Evolutionary conservation across 2,113 vertebrate genomes (phyloP), one percentile per base, ranked within the genome.

Genomic region (Holacanthus passer): DNA sequence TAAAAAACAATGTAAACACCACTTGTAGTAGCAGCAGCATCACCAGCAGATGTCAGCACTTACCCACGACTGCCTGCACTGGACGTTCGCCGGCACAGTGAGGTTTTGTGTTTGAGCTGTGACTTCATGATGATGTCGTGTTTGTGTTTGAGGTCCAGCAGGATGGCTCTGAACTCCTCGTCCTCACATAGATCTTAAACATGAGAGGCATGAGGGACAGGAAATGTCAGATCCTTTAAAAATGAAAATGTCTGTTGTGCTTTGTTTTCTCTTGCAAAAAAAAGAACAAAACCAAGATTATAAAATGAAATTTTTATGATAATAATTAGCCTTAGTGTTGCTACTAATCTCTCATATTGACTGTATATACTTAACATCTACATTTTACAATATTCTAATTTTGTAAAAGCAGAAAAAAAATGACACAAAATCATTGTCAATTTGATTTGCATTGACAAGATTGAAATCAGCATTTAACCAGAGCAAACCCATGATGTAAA

Each of bases 121-220:
- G 98, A 99, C 91, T 99, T 99, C 97, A 99, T 98, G 93, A 99
- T 99, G 55, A 96, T 97, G 13, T 99, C 98, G 0, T 99, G 98
- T 74, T 99, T 99, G 94, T 99, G 97, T 89, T 99, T 99, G 69
- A 99, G 92, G 85, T 99, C 98, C 91, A 99, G 91, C 29, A 99
- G 95, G 75, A 98, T 93, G 13, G 96, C 96, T 78, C 96, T 96
- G 94, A 98, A 98, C 82, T 99, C 98, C 65, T 99, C 98, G 63
- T 99, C 97, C 84, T 99, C 98, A 83, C 98, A 99, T 39, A 99
- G 92, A 91, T 99, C 98, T 99, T 55, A 12, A 77, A 75, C n/a
- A 45, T 3, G 50, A 77, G 22, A 37, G 2, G 27, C 27, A 59
- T 13, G 20, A 62, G 88, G 19, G 58, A 50, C 24, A 73, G 32